Evolutionary conservation across 2,888 invertebrate species (phyloP).

Genomic region (Diarsia mendica): DNA sequence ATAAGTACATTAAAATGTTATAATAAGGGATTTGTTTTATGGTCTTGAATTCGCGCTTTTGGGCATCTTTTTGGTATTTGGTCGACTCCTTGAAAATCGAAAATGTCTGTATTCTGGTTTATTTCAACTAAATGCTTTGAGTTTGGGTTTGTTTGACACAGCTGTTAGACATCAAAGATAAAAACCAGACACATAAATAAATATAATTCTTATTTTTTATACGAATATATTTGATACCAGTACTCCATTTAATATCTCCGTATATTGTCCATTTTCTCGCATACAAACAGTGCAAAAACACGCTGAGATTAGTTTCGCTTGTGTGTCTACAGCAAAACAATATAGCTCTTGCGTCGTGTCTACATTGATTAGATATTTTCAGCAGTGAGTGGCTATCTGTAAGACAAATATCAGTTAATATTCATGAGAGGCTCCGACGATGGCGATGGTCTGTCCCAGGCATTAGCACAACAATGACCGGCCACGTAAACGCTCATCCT

Average conservation of each 20-base stretch:
- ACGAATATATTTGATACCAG: conserved; percentile 16
- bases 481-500: conserved; percentile 77
- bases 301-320: conserved; percentile 61
- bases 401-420: conserved; percentile 86
- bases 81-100: background rate
- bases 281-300: conserved; percentile 42
- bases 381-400: conserved; percentile 76
- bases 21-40: background rate
- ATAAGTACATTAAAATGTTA: too few relatives aligned
- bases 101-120: background rate
- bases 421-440: conserved; percentile 84
- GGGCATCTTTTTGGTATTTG: background rate
- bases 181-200: conserved; percentile 31
- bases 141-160: background rate
- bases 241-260: conserved; percentile 25
- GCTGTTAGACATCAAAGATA: conserved; percentile 15
- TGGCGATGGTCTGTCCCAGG: conserved; percentile 76
- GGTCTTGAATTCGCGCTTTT: background rate
- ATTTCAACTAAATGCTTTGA: background rate
- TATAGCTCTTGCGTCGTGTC: conserved; percentile 69
- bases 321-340: conserved; percentile 61
- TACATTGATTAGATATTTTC: conserved; percentile 78
- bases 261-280: conserved; percentile 37
- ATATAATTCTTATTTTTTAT: conserved; percentile 27
- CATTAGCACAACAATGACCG: conserved; percentile 86